Percentiles rank a stretch among this genome's conserved stretches.
These are phyloP conservation scores for Pseudomyrmex dendroicus DNA, from an alignment of 1,140 invertebrate species.

Conservation along the genomic window DNA sequence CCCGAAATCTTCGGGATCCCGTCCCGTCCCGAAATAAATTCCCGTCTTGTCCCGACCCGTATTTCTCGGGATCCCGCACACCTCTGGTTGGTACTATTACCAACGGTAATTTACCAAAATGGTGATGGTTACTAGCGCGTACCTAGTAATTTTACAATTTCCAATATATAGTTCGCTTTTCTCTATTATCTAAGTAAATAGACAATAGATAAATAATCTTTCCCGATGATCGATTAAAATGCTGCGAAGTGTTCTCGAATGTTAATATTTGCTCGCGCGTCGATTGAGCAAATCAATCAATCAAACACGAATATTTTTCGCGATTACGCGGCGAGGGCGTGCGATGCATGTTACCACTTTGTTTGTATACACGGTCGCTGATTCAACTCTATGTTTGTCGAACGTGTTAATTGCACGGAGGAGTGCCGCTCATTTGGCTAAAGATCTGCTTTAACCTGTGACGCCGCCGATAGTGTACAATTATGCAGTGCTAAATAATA, in stretches of 20 bases:
- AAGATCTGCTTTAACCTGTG: constrained; percentile 15
- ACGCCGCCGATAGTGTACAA: not conserved
- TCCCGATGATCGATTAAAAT: constrained; percentile 11
- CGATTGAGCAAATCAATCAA: constrained; percentile 15
- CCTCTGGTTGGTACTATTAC: not conserved
- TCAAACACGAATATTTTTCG: constrained; percentile 40
- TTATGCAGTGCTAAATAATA: not conserved
- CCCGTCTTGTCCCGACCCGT: too few relatives aligned
- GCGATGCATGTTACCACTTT: constrained; percentile 8
- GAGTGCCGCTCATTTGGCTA: constrained; percentile 16
- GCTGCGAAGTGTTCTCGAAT: not conserved
- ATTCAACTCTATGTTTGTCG: constrained; percentile 26
- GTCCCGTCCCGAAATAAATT: too few relatives aligned
- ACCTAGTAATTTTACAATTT: too few relatives aligned
- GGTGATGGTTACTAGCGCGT: not conserved
- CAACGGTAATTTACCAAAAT: too few relatives aligned
- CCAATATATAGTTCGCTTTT: too few relatives aligned
- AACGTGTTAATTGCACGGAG: constrained; percentile 16
- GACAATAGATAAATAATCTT: not conserved
- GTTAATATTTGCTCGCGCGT: not conserved
- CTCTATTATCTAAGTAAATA: not conserved
- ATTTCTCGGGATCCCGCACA: too few relatives aligned
- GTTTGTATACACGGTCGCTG: constrained; percentile 12
- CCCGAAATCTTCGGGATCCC: too few relatives aligned
- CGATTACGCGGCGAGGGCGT: not conserved